Evolutionary conservation across 2,113 vertebrate species (phyloP).

Genomic region (Saccopteryx leptura): DNA sequence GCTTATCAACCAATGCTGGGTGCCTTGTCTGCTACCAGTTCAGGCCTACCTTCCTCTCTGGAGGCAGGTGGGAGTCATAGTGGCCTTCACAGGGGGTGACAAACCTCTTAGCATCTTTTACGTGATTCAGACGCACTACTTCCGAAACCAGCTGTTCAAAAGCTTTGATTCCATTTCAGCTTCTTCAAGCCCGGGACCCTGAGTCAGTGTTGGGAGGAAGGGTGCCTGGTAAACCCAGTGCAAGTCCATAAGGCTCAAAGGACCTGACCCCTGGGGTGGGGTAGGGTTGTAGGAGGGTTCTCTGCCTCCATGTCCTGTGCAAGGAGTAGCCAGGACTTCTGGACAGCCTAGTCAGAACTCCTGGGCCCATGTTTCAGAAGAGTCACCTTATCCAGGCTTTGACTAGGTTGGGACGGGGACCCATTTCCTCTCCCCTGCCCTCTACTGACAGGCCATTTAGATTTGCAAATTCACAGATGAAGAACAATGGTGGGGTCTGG

Average conservation of each 20-base stretch:
- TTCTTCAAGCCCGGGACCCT: slow-evolving; percentile 89
- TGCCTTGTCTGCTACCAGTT: slow-evolving; percentile 98
- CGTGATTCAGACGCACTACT: slow-evolving; percentile 99
- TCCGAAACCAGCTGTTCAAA: slow-evolving; percentile 96
- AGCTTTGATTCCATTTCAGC: slow-evolving; percentile 99
- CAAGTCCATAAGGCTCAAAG: neutral
- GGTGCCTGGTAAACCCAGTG: neutral
- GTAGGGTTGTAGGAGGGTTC: neutral
- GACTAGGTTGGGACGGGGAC: slow-evolving; percentile 30
- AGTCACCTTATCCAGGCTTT: slow-evolving; percentile 33
- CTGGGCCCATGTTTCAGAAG: slow-evolving; percentile 52
- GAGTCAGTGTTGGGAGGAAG: slow-evolving; percentile 38
- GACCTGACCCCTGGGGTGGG: neutral
- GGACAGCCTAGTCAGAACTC: neutral
- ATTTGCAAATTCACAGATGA: neutral
- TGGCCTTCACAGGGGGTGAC: slow-evolving; percentile 98
- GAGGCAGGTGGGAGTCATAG: slow-evolving; percentile 96
- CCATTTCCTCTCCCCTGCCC: neutral
- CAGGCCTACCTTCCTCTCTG: slow-evolving; percentile 96
- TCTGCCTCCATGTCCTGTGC: neutral
- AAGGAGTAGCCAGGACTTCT: neutral
- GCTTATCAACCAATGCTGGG: slow-evolving; percentile 92
- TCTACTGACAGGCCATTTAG: slow-evolving; percentile 24
- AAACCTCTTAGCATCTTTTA: slow-evolving; percentile 97
- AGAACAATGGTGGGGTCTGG: neutral